Base-by-base conservation (phyloP, 2,797 vertebrate genomes). In the Adrianichthys oophorus region DNA sequence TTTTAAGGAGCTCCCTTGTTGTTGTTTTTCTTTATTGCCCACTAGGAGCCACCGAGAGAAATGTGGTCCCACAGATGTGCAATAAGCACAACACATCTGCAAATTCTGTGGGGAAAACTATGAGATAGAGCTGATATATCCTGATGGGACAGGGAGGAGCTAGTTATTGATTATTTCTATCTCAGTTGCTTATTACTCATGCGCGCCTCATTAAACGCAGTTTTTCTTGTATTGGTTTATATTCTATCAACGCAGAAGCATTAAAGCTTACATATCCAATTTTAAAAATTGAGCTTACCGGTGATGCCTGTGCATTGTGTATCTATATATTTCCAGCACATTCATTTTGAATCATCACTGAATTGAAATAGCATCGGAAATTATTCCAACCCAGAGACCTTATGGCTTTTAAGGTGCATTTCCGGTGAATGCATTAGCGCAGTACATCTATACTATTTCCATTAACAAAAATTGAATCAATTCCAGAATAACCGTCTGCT, bases 41-140 rank as follows among this genome's bases (percentile, higher is more conserved):
- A 60, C 43, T 21, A 26, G 64, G 69, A 80, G 75, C 72, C 60
- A 17, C 53, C 46, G 49, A 65, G 58, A 59, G 75, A 82, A 68
- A 41, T 74, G 84, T 85, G 76, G 79, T 47, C 29, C 40, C 53
- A 10, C 56, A 73, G n/a, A 63, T 57, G 55, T 59, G 57, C 70
- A 49, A 48, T 59, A 47, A 51, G 62, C 65, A 32, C 65, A 54
- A 57, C 71, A 70, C 53, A 37, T 76, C 73, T 47, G 75, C 61
- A 72, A 75, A 63, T 68, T 47, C 76, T 14, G 48, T 57, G 62
- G 65, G 60, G 47, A 69, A 26, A 29, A 48, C 58, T 19, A 44
- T 59, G 52, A 72, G 57, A 72, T 65, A 62, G 1, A 13, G 59
- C 65, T 47, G 45, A 19, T 21, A 15, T 47, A 23, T 47, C 18